Conservation (phyloP, 2,113 vertebrate genomes). For the Ascaphus truei region DNA sequence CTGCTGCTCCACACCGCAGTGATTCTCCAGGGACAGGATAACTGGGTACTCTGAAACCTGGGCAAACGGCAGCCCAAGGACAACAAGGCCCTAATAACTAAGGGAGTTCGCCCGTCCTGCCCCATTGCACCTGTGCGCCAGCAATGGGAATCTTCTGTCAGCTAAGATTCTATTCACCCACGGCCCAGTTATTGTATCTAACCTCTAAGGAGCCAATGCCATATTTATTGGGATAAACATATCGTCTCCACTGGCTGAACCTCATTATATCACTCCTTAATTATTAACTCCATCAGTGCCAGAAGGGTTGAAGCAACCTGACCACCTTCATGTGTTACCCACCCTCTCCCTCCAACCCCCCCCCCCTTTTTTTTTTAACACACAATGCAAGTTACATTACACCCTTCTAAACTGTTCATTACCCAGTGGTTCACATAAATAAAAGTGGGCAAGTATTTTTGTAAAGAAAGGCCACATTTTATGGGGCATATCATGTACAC, state of each 20-base stretch:
- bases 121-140: not conserved
- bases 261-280: not conserved
- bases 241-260: not conserved
- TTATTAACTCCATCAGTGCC: not conserved
- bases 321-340: no score
- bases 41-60: slow-evolving; percentile 82
- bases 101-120: not conserved
- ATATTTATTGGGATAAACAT: slow-evolving; percentile 12
- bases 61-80: not conserved
- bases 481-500: no score
- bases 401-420: no score
- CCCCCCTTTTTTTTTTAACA: no score
- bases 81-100: not conserved
- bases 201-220: not conserved
- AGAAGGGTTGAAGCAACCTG: no score
- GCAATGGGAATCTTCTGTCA: not conserved
- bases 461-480: no score
- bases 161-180: not conserved
- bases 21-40: slow-evolving; percentile 89
- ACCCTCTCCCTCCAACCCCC: no score
- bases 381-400: no score
- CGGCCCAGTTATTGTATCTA: slow-evolving; percentile 1
- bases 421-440: no score
- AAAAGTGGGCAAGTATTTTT: no score
- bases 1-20: slow-evolving; percentile 87